Conservation (phyloP, 2,797 vertebrate genomes). For the Phylloscopus collybita region DNA sequence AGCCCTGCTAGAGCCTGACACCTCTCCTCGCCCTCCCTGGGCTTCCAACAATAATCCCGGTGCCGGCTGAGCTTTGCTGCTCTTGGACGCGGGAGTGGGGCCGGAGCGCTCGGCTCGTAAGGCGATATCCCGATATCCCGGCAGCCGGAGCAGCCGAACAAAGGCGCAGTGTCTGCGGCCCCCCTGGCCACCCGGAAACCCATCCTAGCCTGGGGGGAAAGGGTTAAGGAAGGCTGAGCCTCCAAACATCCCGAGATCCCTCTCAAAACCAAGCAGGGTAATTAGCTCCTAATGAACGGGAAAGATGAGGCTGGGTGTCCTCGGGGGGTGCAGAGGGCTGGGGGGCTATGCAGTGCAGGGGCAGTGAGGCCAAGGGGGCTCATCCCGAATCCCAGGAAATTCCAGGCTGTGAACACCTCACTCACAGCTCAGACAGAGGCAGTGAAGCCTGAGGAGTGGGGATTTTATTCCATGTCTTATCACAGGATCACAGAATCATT, state of each 20-base stretch:
- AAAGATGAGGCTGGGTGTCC: neutral
- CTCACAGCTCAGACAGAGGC: neutral
- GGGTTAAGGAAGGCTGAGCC: slow-evolving; percentile 60
- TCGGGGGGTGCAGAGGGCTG: neutral
- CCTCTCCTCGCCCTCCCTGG: neutral
- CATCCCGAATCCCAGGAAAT: neutral
- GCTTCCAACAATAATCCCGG: neutral
- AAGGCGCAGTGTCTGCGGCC: slow-evolving; percentile 46
- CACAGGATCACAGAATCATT: neutral
- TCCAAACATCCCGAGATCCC: neutral
- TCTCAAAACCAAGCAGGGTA: slow-evolving; percentile 14
- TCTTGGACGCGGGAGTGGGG: slow-evolving; percentile 23
- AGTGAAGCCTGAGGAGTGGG: fast-evolving
- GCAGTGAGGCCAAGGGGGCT: neutral
- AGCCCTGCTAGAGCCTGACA: neutral
- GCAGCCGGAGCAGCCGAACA: slow-evolving; percentile 28
- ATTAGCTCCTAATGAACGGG: slow-evolving; percentile 30
- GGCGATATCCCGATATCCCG: slow-evolving; percentile 6
- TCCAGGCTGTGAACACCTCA: fast-evolving
- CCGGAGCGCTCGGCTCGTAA: slow-evolving; percentile 18
- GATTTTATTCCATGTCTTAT: neutral
- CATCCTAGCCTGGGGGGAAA: slow-evolving; percentile 25
- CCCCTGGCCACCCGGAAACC: slow-evolving; percentile 35
- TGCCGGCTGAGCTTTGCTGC: slow-evolving; percentile 60
- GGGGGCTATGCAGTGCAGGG: fast-evolving